Evolutionary conservation across 2,797 vertebrate genomes (phyloP), one percentile per base, ranked within the genome.

Genomic region (Clarias fuscus): DNA sequence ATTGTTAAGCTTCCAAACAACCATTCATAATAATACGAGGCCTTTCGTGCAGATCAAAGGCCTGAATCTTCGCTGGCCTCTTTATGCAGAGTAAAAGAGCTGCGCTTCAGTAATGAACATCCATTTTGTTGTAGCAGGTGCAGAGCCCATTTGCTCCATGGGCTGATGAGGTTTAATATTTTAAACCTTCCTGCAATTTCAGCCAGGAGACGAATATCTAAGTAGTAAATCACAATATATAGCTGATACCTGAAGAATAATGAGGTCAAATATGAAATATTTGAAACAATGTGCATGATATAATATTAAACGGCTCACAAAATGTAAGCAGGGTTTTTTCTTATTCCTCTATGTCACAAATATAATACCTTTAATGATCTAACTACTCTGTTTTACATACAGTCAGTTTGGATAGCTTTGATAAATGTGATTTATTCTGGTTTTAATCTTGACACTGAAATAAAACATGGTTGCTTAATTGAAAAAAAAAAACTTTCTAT

Each of bases 11-110:
- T 83, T 77, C 86, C 68, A 58, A 81, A 43, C 75, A 27, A 67
- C 91, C 87, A 90, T 95, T 95, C 92, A 96, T 93, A 95, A 94
- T 91, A 86, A 95, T 91, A 95, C 94, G 89, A 94, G 91, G n/a
- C 75, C 68, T 67, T 86, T 87, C 3, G 24, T 79, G 65, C 75
- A 91, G 88, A 93, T 91, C 92, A 91, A 93, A 92, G 89, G 89
- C 10, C 79, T 20, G 82, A 82, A 88, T 88, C 88, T 90, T 85
- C 72, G 87, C 22, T 2, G 72, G 37, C 84, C 87, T 90, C 88
- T 90, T 93, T 85, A 93, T 86, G 91, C 86, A 58, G 85, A 71
- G 88, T 88, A 90, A 85, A 92, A 87, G 86, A 86, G 89, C 75
- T 87, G 53, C 53, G 85, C 83, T 83, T 88, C 43, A 82, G 48